Conservation (phyloP, 2,113 vertebrate species). For the Lagopus muta region DNA sequence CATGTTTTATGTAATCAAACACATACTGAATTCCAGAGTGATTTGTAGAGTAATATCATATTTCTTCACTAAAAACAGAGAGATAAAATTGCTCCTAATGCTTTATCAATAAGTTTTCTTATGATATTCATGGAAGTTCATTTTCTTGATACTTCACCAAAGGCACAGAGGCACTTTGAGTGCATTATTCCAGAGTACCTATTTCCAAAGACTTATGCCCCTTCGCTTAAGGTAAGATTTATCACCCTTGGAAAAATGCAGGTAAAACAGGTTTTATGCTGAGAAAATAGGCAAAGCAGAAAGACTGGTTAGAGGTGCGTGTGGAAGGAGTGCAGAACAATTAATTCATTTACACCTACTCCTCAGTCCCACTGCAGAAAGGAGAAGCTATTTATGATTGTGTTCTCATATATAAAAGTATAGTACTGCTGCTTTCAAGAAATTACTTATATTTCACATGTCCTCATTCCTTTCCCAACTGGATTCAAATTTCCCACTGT, state of each 20-base stretch:
- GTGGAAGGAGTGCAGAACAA: neutral
- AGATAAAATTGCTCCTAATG: neutral
- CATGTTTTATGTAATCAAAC: slow-evolving; percentile 27
- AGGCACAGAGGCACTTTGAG: neutral
- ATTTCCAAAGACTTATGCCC: neutral
- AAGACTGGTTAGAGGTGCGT: neutral
- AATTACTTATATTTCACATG: neutral
- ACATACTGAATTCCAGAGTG: neutral
- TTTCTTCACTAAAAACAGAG: neutral
- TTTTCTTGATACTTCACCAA: neutral
- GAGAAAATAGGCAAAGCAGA: neutral
- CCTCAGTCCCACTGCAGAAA: neutral
- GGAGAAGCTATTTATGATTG: neutral
- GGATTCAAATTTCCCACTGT: neutral
- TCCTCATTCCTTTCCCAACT: neutral
- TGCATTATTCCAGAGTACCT: neutral
- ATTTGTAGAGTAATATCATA: neutral
- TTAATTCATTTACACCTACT: neutral
- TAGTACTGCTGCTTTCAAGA: neutral
- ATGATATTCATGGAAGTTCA: neutral
- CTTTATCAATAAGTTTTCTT: neutral
- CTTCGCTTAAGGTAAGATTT: neutral
- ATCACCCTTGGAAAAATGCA: neutral
- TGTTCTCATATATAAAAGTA: neutral
- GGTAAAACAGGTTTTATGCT: neutral